Conservation (phyloP, 2,797 vertebrate species). For the Myripristis murdjan region DNA sequence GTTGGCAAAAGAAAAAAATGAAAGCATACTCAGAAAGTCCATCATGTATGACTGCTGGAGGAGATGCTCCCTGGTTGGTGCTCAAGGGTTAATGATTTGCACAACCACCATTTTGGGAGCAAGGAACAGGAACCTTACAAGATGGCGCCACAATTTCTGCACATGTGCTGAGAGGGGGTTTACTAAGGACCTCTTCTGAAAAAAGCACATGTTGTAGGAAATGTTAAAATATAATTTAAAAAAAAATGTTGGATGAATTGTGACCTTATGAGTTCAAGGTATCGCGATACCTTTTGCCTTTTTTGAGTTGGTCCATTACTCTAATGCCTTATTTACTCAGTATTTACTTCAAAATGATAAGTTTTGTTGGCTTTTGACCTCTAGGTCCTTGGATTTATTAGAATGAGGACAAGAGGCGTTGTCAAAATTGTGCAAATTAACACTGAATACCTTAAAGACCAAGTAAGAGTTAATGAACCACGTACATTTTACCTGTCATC, state of each 20-base stretch:
- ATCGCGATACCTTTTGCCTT: background rate
- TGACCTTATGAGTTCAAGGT: slow-evolving; percentile 4
- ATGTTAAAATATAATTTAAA: background rate
- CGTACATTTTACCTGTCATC: background rate
- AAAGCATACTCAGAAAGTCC: background rate
- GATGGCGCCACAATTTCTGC: slow-evolving; percentile 66
- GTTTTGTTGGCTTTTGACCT: background rate
- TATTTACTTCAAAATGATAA: background rate
- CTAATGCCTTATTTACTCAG: no score
- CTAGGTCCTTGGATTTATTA: background rate
- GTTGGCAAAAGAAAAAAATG: background rate
- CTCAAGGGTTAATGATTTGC: slow-evolving; percentile 72
- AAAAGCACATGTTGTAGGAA: no score
- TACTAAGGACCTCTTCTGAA: no score
- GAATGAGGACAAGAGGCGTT: background rate
- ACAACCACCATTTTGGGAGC: slow-evolving; percentile 73
- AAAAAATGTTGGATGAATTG: background rate
- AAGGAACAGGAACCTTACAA: slow-evolving; percentile 48
- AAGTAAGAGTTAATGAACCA: background rate
- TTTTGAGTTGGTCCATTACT: background rate
- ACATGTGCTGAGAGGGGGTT: slow-evolving; percentile 8
- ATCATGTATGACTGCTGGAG: no score
- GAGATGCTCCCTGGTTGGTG: slow-evolving; percentile 18
- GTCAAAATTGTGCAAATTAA: background rate
- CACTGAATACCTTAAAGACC: background rate